A percentile compares a stretch with the other conserved stretches of the same genome.
These are phyloP conservation scores for Drosophila mulleri DNA, from an alignment of 2,888 invertebrate species.

Conservation along the genomic window DNA sequence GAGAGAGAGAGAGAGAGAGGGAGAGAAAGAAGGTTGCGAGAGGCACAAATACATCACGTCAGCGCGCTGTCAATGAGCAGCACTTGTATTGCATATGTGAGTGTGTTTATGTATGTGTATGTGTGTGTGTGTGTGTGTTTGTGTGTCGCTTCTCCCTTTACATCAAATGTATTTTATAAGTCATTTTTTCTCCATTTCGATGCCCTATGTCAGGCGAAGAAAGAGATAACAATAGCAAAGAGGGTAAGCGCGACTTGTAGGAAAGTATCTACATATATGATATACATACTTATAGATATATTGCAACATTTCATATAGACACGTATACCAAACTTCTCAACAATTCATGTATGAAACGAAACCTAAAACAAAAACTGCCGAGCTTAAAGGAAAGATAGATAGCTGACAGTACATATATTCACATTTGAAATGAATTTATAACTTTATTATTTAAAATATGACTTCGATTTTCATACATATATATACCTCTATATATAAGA, in stretches of 20 bases:
- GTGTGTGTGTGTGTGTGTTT: constrained; percentile 3
- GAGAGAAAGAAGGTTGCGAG: background rate
- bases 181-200: constrained; percentile 55
- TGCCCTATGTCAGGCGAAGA: constrained; percentile 18
- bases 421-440: too few species aligned
- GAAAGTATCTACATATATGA: too few species aligned
- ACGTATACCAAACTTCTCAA: too few species aligned
- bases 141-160: constrained; percentile 16
- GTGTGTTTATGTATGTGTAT: background rate
- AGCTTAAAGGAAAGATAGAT: too few species aligned
- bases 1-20: background rate
- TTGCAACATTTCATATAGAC: too few species aligned
- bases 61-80: constrained; percentile 74
- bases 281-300: background rate
- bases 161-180: constrained; percentile 65
- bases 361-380: too few species aligned
- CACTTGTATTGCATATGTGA: constrained; percentile 58
- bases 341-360: too few species aligned
- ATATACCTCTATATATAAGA: too few species aligned
- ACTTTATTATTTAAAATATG: too few species aligned
- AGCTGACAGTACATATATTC: too few species aligned
- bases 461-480: too few species aligned
- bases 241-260: constrained; percentile 7
- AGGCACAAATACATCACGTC: constrained; percentile 74
- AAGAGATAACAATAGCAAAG: background rate